Evolutionary conservation across 2,113 vertebrate species (phyloP).

Genomic region (Amblyopsis rosae): DNA sequence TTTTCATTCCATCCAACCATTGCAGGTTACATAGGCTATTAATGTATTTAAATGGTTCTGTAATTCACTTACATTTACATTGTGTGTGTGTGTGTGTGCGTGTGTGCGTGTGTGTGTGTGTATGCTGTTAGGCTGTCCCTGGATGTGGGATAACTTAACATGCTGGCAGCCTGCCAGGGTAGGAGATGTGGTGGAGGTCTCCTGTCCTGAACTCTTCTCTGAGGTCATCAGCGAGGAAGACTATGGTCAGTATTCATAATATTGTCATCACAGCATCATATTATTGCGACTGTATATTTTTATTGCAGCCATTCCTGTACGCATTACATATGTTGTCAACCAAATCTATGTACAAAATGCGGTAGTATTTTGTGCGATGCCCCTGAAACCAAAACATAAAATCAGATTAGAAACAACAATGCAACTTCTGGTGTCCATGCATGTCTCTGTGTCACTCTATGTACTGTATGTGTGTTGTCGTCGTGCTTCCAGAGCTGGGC

Average conservation of each 20-base stretch:
- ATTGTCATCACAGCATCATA: not conserved
- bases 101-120: not conserved
- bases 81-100: not conserved
- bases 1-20: too few species aligned
- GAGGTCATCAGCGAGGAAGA: slow-evolving; percentile 84
- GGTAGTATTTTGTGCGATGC: too few species aligned
- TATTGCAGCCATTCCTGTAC: not conserved
- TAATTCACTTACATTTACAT: too few species aligned
- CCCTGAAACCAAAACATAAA: too few species aligned
- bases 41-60: too few species aligned
- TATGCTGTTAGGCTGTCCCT: slow-evolving; percentile 80
- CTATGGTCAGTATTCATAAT: slow-evolving; percentile 75
- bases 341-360: too few species aligned
- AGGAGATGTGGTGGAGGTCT: slow-evolving; percentile 86
- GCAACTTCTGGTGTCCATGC: not conserved
- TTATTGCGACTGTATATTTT: not conserved
- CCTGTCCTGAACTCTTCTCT: slow-evolving; percentile 87
- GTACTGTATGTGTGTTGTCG: slow-evolving; percentile 4
- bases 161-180: slow-evolving; percentile 89
- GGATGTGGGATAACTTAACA: slow-evolving; percentile 96
- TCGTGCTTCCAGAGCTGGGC: slow-evolving; percentile 68
- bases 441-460: not conserved
- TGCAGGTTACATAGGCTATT: too few species aligned
- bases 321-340: not conserved
- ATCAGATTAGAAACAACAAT: not conserved